Evolutionary conservation across 2,888 invertebrate species (phyloP).

Genomic region (Congeria kusceri): DNA sequence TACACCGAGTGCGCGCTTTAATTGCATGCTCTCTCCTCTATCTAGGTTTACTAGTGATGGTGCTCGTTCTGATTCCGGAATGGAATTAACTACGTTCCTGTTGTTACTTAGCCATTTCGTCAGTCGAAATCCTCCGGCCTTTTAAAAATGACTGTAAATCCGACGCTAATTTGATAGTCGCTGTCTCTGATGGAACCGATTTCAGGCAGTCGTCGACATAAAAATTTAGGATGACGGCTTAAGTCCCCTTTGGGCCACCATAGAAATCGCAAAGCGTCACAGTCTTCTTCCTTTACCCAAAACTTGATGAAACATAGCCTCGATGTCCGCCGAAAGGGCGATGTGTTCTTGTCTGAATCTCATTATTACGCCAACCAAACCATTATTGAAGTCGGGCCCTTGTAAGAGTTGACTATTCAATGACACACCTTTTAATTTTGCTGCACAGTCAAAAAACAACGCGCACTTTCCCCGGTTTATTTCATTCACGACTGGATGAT

Average conservation of each 20-base stretch:
- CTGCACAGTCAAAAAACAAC: constrained; percentile 54
- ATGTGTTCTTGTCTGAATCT: constrained; percentile 54
- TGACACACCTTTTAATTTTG: constrained; percentile 47
- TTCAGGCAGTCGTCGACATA: constrained; percentile 52
- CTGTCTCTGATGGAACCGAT: constrained; percentile 23
- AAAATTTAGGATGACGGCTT: constrained; percentile 41
- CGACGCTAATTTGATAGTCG: constrained; percentile 17
- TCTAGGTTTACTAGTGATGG: constrained; percentile 6
- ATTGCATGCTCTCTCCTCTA: constrained; percentile 6
- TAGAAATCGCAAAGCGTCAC: constrained; percentile 49
- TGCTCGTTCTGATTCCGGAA: constrained; percentile 19
- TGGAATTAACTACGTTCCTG: constrained; percentile 25
- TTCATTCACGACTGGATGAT: constrained; percentile 51
- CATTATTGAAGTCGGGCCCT: constrained; percentile 66
- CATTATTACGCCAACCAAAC: constrained; percentile 28
- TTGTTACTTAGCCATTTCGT: constrained; percentile 46
- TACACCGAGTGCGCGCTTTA: constrained; percentile 23
- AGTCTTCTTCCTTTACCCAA: constrained; percentile 44
- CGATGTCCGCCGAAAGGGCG: constrained; percentile 57
- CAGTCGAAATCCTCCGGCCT: constrained; percentile 19
- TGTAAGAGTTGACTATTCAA: constrained; percentile 47
- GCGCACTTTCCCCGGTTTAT: constrained; percentile 26
- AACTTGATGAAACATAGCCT: constrained; percentile 6
- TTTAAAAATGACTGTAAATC: constrained; percentile 33
- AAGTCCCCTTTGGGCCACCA: constrained; percentile 57